Percentiles rank a stretch among this genome's conserved stretches.
phyloP scores from a whole-genome alignment of 2,113 vertebrate genomes.

The Macquaria ambigua region DNA sequence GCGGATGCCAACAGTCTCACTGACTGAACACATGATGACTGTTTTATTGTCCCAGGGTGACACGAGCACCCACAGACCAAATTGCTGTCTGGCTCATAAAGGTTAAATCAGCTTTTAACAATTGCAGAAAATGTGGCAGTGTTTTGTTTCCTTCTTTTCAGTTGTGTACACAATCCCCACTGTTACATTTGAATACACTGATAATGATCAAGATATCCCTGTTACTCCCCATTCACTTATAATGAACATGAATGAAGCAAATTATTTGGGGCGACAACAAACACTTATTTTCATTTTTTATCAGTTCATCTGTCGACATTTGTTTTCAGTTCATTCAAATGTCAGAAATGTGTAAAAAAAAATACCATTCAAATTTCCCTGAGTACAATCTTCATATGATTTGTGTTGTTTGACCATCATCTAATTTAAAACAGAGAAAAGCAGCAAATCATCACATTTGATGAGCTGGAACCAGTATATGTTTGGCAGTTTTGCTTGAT shows the following conservation, averaged over 20 bases:
- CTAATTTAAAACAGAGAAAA: background rate
- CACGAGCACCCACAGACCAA: conserved; percentile 15
- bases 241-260: background rate
- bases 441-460: background rate
- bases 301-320: background rate
- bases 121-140: background rate
- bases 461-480: background rate
- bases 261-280: background rate
- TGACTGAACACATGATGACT: conserved; percentile 39
- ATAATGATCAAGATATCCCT: background rate
- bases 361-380: no score
- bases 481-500: background rate
- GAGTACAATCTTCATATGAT: background rate
- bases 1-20: conserved; percentile 26
- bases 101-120: conserved; percentile 17
- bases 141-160: background rate
- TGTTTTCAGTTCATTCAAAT: background rate
- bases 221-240: background rate
- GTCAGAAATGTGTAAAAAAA: background rate
- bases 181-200: background rate
- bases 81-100: conserved; percentile 5
- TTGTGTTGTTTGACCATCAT: background rate
- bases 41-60: conserved; percentile 26
- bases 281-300: background rate
- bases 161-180: background rate